Base-by-base conservation (phyloP, 2,888 invertebrate genomes). In the Sminthurinus aureus region DNA sequence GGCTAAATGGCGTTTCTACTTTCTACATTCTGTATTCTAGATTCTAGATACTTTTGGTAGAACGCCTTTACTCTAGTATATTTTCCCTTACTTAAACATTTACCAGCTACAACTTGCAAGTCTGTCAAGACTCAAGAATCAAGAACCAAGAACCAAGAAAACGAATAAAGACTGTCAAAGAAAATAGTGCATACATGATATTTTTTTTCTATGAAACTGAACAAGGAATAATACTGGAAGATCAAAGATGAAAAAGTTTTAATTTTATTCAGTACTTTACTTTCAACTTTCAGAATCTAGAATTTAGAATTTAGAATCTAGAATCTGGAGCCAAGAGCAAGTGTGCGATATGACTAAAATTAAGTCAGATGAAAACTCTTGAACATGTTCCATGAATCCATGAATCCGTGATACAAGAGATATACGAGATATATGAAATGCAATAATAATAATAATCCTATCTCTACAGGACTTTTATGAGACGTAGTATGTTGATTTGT, bases 1-100 rank as follows among this genome's bases (percentile, higher is more conserved):
- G 81, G 81, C 81, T 81, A 81, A 26, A 74, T 74, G 74, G 74
- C 74, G 73, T 58, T 52, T 64, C 58, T 52, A 52, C 80, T 38
- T 66, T 52, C 64, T 58, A 74, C 74, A 64, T 58, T 66, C 74
- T 81, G 12, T 75, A 26, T 38, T 22, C 71, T 11, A 71, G 20
- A 20, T 3, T 22, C 13, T 0, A 71, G 0, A 71, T 24, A 26
- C 71, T n/a, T n/a, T n/a, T n/a, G n/a, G n/a, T 9, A 13, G 24
- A 22, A 24, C 26, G 15, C 20, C 22, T 4, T 24, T 26, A 22
- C 69, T n/a, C 0, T n/a, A 69, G 3, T 69, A 69, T 20, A 22
- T 20, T 20, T 12, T 22, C 9, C 69, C 69, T n/a, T 22, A 22
- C 69, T 12, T 20, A 69, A 58, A 3, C 58, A 58, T 0, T 58